Conservation (phyloP, 2,797 vertebrate genomes). For the Lithobates sylvaticus region DNA sequence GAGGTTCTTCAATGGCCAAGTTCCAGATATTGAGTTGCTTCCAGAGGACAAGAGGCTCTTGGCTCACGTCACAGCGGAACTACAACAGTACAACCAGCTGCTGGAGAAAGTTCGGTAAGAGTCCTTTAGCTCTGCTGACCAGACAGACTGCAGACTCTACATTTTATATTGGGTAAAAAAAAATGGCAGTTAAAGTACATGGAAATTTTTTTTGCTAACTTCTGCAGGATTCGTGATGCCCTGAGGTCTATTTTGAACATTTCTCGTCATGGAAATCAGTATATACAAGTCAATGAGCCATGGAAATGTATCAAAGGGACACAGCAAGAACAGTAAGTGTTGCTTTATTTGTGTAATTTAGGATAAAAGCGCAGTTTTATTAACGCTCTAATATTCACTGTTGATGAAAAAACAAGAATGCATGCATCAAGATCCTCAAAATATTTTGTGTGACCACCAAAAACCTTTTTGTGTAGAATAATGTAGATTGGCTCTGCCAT, state of each 20-base stretch:
- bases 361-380: not conserved
- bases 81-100: constrained; percentile 88
- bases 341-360: not conserved
- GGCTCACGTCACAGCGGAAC: constrained; percentile 86
- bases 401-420: not conserved
- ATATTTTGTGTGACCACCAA: not conserved
- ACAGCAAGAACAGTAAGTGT: constrained; percentile 81
- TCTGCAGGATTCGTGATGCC: constrained; percentile 88
- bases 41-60: constrained; percentile 86
- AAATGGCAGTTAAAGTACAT: not conserved
- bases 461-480: not conserved
- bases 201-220: not conserved
- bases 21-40: constrained; percentile 86
- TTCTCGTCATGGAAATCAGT: constrained; percentile 96
- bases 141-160: too few species aligned
- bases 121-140: not conserved
- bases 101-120: constrained; percentile 92
- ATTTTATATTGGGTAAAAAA: not conserved
- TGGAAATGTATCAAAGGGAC: constrained; percentile 94
- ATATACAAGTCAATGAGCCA: constrained; percentile 95
- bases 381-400: not conserved
- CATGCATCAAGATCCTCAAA: not conserved
- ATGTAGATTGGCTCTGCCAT: not conserved
- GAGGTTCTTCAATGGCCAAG: constrained; percentile 89
- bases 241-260: constrained; percentile 92